These are phyloP conservation scores for Poeciliopsis paucimaculata DNA, from an alignment of 2,797 vertebrate species.

Conservation along the genomic window DNA sequence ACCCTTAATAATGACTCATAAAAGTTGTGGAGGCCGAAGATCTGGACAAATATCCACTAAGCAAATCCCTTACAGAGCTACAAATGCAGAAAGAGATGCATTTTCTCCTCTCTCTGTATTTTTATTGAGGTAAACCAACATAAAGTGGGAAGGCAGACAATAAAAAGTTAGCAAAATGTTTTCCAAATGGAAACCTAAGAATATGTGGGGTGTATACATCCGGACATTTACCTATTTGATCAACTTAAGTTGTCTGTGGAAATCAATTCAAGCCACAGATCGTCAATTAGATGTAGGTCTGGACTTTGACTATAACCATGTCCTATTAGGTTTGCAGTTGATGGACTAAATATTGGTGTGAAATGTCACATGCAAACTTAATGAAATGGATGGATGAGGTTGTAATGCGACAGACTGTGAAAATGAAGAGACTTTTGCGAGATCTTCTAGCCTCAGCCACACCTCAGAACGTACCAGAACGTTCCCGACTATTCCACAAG, in stretches of 20 bases:
- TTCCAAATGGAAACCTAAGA: neutral
- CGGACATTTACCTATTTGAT: neutral
- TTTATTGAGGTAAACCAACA: neutral
- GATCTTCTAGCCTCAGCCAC: neutral
- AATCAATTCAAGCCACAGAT: neutral
- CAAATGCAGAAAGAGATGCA: neutral
- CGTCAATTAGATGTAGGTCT: neutral
- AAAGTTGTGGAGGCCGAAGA: neutral
- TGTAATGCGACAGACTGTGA: neutral
- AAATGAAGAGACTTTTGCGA: neutral
- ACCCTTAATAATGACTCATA: neutral
- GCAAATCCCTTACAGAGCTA: neutral
- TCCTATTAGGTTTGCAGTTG: neutral
- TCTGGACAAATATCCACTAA: neutral
- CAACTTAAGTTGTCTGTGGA: neutral
- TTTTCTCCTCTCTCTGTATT: neutral
- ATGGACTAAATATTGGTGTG: neutral
- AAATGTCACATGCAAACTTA: neutral
- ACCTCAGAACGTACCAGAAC: neutral
- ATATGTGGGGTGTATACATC: neutral
- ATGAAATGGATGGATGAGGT: neutral
- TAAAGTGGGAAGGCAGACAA: neutral
- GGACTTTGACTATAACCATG: neutral
- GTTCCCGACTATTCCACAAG: constrained; percentile 29
- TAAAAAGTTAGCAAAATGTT: neutral